These are phyloP conservation scores for Melitaea athalia DNA, from an alignment of 2,888 invertebrate genomes.

Conservation along the genomic window DNA sequence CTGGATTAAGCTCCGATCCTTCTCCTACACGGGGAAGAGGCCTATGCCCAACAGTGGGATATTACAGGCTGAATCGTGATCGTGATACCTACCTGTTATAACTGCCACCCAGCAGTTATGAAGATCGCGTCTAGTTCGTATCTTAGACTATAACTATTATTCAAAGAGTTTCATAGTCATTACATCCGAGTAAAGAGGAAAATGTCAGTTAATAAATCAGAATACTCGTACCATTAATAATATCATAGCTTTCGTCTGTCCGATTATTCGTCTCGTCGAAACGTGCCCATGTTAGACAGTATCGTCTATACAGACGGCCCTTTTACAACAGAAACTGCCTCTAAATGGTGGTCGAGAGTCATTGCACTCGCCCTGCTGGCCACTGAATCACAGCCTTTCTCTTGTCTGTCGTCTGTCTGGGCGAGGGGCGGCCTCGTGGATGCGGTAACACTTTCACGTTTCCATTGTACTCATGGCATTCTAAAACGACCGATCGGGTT, in stretches of 20 bases:
- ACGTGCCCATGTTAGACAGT: constrained; percentile 1
- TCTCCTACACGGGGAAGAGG: no score
- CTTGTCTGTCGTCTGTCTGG: constrained; percentile 70
- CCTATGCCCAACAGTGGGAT: no score
- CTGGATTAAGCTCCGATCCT: no score
- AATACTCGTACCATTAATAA: background rate
- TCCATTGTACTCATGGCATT: constrained; percentile 26
- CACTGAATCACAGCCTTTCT: constrained; percentile 64
- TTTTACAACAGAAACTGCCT: constrained; percentile 24
- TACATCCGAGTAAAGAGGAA: background rate
- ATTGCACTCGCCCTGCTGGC: constrained; percentile 48
- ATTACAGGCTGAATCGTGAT: no score
- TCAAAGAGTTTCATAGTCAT: no score
- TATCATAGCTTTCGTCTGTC: background rate
- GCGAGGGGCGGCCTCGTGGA: constrained; percentile 34
- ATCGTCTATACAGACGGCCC: constrained; percentile 8
- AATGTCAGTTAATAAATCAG: background rate
- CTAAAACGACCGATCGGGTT: constrained; percentile 16
- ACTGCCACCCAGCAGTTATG: no score
- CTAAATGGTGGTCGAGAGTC: constrained; percentile 46
- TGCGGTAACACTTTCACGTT: constrained; percentile 39
- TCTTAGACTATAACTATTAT: no score
- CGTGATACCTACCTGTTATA: no score
- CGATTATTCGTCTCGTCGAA: constrained; percentile 9
- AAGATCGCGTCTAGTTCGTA: no score